Conservation (phyloP, 2,888 invertebrate genomes). For the Lasioglossum vierecki region DNA sequence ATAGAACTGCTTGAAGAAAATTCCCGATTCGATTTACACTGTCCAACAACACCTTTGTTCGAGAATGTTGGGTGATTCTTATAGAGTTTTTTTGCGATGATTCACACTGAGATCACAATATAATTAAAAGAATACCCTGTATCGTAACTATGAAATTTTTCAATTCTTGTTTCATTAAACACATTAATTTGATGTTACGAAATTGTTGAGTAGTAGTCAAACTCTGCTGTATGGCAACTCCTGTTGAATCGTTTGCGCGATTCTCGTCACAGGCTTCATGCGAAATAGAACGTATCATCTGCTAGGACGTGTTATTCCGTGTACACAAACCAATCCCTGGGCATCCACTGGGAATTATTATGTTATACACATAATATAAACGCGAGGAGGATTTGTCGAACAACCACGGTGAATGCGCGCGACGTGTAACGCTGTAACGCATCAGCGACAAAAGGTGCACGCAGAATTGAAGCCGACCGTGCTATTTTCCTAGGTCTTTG, state of each 20-base stretch:
- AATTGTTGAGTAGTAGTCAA: too few relatives aligned
- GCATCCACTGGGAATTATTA: constrained; percentile 70
- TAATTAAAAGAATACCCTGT: too few relatives aligned
- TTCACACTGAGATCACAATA: too few relatives aligned
- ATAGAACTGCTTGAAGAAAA: too few relatives aligned
- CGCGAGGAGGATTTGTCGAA: constrained; percentile 66
- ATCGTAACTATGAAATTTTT: too few relatives aligned
- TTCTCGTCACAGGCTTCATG: neutral
- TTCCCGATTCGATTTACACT: too few relatives aligned
- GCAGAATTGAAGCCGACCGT: constrained; percentile 18
- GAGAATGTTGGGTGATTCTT: too few relatives aligned
- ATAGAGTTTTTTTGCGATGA: too few relatives aligned
- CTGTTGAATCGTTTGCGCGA: neutral
- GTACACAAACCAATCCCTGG: constrained; percentile 68
- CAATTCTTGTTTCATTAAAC: too few relatives aligned
- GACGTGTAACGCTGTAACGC: constrained; percentile 34
- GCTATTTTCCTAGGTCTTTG: constrained; percentile 19
- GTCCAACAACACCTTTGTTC: too few relatives aligned
- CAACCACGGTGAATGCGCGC: constrained; percentile 5
- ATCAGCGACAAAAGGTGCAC: constrained; percentile 18
- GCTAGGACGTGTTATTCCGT: constrained; percentile 72
- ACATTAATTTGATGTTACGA: too few relatives aligned
- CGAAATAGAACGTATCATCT: constrained; percentile 73
- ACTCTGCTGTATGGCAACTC: too few relatives aligned
- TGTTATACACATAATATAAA: constrained; percentile 73